These are phyloP conservation scores for Rynchops niger DNA, from an alignment of 2,113 vertebrate species.

Conservation along the genomic window DNA sequence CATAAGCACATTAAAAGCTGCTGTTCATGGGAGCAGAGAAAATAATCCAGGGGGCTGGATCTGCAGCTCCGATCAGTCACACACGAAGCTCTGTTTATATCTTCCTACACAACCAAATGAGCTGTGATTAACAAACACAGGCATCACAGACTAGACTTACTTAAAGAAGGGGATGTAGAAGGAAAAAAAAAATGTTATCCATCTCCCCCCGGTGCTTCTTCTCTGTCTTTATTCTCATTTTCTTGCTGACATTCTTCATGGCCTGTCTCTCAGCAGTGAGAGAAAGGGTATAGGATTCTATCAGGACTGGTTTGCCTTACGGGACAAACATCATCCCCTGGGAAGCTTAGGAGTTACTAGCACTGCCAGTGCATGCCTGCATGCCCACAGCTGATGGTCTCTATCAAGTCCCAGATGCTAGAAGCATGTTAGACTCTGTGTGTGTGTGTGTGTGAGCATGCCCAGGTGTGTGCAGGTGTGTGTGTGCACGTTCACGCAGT, in stretches of 20 bases:
- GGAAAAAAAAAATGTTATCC: neutral
- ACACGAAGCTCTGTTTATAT: neutral
- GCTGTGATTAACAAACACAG: neutral
- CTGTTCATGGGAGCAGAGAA: neutral
- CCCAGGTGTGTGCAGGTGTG: neutral
- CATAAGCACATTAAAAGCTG: neutral
- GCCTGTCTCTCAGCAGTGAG: neutral
- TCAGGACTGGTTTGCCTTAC: neutral
- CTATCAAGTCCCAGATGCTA: neutral
- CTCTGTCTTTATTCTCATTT: neutral
- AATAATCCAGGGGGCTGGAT: neutral
- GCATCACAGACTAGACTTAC: neutral
- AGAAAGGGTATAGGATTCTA: neutral
- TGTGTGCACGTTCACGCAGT: too few relatives aligned
- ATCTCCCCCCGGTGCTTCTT: neutral
- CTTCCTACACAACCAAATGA: neutral
- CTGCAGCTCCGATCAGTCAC: neutral
- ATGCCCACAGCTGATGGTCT: neutral
- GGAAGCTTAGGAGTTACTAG: neutral
- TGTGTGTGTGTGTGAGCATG: too few relatives aligned
- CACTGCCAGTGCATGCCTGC: neutral
- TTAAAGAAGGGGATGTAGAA: neutral
- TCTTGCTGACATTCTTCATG: neutral
- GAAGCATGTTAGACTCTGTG: neutral
- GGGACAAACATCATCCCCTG: neutral